Conservation (phyloP, 2,797 vertebrate species). For the Melopsittacus undulatus region DNA sequence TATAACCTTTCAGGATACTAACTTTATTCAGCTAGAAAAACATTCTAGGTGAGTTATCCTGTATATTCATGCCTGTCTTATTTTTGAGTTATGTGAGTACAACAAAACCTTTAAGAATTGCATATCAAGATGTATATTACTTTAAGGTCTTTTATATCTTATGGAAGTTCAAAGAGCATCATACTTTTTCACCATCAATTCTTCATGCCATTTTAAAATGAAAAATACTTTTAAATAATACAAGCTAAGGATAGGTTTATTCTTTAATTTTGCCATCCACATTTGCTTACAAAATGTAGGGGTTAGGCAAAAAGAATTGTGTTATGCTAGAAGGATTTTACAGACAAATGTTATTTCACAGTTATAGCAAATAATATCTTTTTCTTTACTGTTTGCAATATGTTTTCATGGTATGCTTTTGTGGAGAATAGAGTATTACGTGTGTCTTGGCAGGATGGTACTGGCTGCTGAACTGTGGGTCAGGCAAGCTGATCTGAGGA, state of each 20-base stretch:
- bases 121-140: neutral
- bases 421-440: neutral
- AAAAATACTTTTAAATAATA: neutral
- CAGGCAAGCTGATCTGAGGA: neutral
- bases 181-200: neutral
- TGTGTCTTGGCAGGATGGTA: neutral
- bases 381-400: neutral
- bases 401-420: neutral
- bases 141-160: neutral
- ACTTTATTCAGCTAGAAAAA: neutral
- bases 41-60: neutral
- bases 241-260: neutral
- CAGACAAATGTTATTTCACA: neutral
- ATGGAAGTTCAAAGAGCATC: neutral
- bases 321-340: neutral
- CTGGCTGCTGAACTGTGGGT: neutral
- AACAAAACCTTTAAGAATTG: neutral
- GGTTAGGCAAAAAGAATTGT: neutral
- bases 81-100: neutral
- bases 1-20: neutral
- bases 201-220: neutral
- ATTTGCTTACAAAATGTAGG: neutral
- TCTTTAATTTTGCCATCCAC: neutral
- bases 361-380: neutral
- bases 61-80: neutral